phyloP scores from a whole-genome alignment of 2,888 invertebrate species.

The Macrosiphum euphorbiae region DNA sequence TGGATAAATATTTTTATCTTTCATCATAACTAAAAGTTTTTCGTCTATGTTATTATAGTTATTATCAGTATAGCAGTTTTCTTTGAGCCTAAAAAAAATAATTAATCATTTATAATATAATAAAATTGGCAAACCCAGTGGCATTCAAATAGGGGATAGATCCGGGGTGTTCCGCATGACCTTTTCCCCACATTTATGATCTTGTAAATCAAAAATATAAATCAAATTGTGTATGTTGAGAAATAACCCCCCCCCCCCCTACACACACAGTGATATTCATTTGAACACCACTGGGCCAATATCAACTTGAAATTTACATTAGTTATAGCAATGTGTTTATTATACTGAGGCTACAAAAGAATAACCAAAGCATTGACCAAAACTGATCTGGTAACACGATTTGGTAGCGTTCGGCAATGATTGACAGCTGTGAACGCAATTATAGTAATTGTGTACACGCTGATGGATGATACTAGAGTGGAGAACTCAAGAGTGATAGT shows the following conservation, averaged over 20 bases:
- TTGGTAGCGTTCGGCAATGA: neutral
- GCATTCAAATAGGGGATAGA: too few species aligned
- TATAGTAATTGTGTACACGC: neutral
- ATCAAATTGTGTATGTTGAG: neutral
- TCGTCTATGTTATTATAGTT: slow-evolving; percentile 6
- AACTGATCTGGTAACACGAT: neutral
- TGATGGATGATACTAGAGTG: neutral
- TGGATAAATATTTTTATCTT: slow-evolving; percentile 42
- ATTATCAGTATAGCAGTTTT: neutral
- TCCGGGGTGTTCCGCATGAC: too few species aligned
- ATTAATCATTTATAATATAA: neutral
- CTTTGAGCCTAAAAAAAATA: slow-evolving; percentile 54
- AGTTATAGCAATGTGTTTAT: neutral
- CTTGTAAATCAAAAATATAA: neutral
- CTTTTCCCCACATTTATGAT: too few species aligned
- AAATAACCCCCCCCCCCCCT: too few species aligned
- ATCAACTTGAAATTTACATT: neutral
- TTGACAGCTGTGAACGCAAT: neutral
- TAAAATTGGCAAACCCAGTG: neutral
- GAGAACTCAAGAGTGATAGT: neutral
- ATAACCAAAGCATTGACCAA: neutral
- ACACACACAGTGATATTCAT: too few species aligned
- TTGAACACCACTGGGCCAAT: too few species aligned
- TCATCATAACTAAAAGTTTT: slow-evolving; percentile 40
- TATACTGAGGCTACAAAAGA: neutral